Conservation (phyloP, 2,113 vertebrate species). For the Heptranchias perlo region DNA sequence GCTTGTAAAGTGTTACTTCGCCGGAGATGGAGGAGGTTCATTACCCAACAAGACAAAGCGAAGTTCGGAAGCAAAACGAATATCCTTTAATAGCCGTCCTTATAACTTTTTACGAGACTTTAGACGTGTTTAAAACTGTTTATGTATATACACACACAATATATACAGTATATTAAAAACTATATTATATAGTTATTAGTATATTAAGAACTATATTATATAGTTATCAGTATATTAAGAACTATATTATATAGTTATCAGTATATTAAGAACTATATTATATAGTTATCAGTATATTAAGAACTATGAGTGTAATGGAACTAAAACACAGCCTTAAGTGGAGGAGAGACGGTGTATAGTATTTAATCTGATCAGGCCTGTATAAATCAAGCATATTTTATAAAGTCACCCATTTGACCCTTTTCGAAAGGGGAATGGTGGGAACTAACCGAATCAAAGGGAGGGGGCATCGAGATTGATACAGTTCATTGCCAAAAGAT, state of each 20-base stretch:
- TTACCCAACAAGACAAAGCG: neutral
- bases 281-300: no score
- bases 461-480: neutral
- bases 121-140: neutral
- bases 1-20: neutral
- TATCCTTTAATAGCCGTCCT: neutral
- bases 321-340: neutral
- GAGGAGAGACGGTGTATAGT: neutral
- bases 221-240: no score
- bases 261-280: neutral
- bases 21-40: neutral
- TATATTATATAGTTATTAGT: no score
- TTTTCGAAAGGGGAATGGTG: neutral
- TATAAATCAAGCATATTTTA: neutral
- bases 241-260: no score
- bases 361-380: neutral
- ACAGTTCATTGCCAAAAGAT: neutral
- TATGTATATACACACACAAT: neutral
- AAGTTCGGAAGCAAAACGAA: neutral
- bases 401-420: no score
- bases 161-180: neutral
- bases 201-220: no score
- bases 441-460: neutral
- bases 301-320: neutral
- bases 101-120: neutral